Base-by-base conservation (phyloP, 2,888 invertebrate genomes). In the Calliphora vomitoria region DNA sequence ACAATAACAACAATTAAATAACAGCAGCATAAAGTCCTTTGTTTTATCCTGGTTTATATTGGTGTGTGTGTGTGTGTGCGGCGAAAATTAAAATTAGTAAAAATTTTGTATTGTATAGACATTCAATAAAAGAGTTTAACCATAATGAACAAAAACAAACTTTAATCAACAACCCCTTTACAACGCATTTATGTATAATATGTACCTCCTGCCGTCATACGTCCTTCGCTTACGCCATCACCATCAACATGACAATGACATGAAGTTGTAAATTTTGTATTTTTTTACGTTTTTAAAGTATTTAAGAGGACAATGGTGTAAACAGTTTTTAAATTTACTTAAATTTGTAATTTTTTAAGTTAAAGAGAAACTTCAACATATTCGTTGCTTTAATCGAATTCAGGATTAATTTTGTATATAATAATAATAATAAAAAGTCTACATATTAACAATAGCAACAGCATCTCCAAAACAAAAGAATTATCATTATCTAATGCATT, bases 1-100 rank as follows among this genome's bases (percentile, higher is more conserved):
- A 82, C 78, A 69, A n/a, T n/a, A n/a, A 64, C 72, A 72, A 62
- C 55, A 71, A 68, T 66, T 66, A 76, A 72, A 50, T 82, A 86
- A 87, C 47, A 53, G 10, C 58, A n/a, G 53, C 79, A 69, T 78
- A 71, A 74, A 71, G 53, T 53, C 85, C 68, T 85, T 86, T 87
- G 87, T 88, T 80, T 76, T 78, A 75, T 69, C 3, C 53, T 11
- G 20, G 41, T 66, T 55, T 78, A 50, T 62, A 50, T 25, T 15
- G 69, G 87, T 85, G 89, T 89, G 89, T 88, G 90, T 91, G 92
- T 72, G 89, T 72, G 89, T 87, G 87, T 88, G 91, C 90, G 91
- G 89, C 90, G 89, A 90, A 91, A 92, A 92, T 92, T 92, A 91
- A 92, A 92, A 92, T 92, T 92, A 91, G 92, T 92, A 92, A 92